These are phyloP conservation scores for Anolis apletophallus DNA, from an alignment of 2,797 vertebrate genomes.

Conservation along the genomic window DNA sequence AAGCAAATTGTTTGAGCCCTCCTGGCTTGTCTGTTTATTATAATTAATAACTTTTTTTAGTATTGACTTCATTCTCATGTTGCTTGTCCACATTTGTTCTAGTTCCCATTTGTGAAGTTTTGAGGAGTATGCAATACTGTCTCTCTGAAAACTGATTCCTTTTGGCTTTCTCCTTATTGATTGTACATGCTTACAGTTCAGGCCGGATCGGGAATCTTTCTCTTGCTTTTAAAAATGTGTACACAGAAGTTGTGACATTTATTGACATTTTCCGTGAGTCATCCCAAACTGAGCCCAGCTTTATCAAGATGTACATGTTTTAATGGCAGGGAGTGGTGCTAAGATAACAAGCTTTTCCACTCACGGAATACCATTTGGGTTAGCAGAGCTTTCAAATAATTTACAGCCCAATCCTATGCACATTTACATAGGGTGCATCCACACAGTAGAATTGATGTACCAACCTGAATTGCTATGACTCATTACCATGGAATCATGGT, in stretches of 20 bases:
- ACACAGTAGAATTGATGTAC: too few relatives aligned
- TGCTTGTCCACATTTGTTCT: too few relatives aligned
- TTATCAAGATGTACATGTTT: conserved; percentile 12
- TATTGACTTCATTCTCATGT: too few relatives aligned
- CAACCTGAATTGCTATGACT: too few relatives aligned
- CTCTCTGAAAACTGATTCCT: not conserved
- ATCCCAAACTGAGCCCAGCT: not conserved
- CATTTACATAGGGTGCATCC: not conserved
- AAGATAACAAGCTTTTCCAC: conserved; percentile 18
- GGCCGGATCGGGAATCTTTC: conserved; percentile 26
- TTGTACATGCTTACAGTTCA: not conserved
- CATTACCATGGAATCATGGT: too few relatives aligned
- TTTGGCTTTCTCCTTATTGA: not conserved
- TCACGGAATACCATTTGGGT: not conserved
- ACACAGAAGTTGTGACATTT: conserved; percentile 13
- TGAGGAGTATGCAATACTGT: too few relatives aligned
- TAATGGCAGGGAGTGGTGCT: conserved; percentile 32
- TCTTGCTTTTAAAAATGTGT: conserved; percentile 1
- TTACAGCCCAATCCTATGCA: not conserved
- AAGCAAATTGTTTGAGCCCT: too few relatives aligned
- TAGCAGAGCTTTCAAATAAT: not conserved
- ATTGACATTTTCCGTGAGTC: conserved; percentile 10
- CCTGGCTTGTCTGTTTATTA: too few relatives aligned
- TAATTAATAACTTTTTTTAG: too few relatives aligned
- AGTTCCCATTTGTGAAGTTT: too few relatives aligned